Conservation (phyloP, 1,140 invertebrate genomes). For the Drosophila lacteicornis region DNA sequence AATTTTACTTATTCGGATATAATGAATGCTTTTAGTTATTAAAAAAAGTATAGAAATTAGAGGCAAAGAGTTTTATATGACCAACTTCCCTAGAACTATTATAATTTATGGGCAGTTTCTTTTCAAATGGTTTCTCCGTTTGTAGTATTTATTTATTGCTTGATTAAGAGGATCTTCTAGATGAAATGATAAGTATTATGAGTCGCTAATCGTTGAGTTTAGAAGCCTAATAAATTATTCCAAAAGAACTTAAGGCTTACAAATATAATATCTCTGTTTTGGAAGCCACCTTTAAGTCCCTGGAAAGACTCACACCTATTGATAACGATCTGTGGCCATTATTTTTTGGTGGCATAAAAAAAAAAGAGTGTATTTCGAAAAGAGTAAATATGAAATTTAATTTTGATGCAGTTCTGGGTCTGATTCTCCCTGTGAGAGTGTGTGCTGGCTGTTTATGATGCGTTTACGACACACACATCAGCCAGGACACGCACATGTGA, state of each 20-base stretch:
- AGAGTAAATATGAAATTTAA: constrained; percentile 31
- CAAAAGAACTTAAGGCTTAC: too few species aligned
- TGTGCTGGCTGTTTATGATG: constrained; percentile 67
- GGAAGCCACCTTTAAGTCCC: not conserved
- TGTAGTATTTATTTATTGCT: not conserved
- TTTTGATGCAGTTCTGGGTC: constrained; percentile 41
- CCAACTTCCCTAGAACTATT: too few species aligned
- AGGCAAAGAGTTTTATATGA: too few species aligned
- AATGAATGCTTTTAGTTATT: too few species aligned
- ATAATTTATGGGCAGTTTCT: not conserved
- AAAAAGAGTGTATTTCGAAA: constrained; percentile 15
- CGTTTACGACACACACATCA: constrained; percentile 69
- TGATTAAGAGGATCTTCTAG: not conserved
- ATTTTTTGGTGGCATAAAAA: constrained; percentile 24
- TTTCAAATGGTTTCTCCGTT: not conserved
- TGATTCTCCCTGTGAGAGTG: not conserved
- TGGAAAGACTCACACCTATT: constrained; percentile 13
- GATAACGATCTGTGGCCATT: constrained; percentile 27
- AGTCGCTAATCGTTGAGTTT: not conserved
- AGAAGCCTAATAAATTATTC: not conserved
- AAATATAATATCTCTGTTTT: not conserved
- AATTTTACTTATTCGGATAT: not conserved
- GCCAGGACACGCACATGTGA: constrained; percentile 61
- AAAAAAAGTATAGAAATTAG: too few species aligned
- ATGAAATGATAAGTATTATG: not conserved